A percentile compares a stretch with the other conserved stretches of the same genome.
Conservation (phyloP, 2,888 invertebrate genomes). For the Aphidius colemani region DNA sequence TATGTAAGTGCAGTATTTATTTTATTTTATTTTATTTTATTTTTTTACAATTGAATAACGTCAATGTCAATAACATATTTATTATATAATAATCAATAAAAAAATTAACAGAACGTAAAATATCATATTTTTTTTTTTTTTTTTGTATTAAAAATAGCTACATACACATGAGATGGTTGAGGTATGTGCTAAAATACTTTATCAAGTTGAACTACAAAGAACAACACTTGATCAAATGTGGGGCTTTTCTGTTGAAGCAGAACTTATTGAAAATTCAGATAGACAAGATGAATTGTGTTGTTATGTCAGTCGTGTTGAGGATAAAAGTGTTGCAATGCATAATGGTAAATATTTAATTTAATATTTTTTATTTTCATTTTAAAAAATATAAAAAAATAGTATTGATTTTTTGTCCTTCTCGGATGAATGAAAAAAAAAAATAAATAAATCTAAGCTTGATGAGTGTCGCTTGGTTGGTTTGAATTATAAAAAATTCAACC, state of each 20-base stretch:
- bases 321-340: conserved; percentile 94
- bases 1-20: conserved; percentile 79
- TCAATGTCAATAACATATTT: background rate
- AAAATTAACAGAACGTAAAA: no score
- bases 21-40: no score
- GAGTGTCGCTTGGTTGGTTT: no score
- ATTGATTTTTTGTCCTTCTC: conserved; percentile 17
- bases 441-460: no score
- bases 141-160: conserved; percentile 64
- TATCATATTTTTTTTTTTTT: background rate
- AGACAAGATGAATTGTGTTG: conserved; percentile 96
- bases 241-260: conserved; percentile 97
- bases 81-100: no score
- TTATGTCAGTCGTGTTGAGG: conserved; percentile 94
- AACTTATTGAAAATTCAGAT: conserved; percentile 94
- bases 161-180: conserved; percentile 94
- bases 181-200: conserved; percentile 94
- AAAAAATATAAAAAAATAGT: no score
- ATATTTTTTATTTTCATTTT: no score
- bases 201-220: conserved; percentile 92
- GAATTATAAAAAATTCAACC: no score
- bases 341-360: conserved; percentile 73
- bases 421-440: no score
- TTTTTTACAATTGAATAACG: background rate
- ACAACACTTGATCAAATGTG: conserved; percentile 93